Evolutionary conservation across 2,888 invertebrate genomes (phyloP).

Genomic region (Coelopa pilipes): DNA sequence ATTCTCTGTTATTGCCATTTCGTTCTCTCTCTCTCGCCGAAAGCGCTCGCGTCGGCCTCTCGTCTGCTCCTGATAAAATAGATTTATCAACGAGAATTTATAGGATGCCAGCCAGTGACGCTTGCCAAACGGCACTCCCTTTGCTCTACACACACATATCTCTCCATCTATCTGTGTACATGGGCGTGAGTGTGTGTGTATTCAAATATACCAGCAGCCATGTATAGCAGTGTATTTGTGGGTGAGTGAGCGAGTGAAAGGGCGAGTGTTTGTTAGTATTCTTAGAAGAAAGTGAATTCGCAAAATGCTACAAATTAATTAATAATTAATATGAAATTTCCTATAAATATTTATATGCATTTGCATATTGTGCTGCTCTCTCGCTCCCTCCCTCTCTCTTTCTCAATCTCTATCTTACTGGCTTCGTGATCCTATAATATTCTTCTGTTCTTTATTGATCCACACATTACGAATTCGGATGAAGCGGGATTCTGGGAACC

Average conservation of each 20-base stretch:
- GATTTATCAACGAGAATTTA: constrained; percentile 58
- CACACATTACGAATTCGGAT: too few species aligned
- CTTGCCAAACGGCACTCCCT: constrained; percentile 42
- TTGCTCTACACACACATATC: constrained; percentile 19
- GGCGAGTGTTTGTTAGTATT: too few species aligned
- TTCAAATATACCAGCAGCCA: neutral
- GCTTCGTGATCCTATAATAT: too few species aligned
- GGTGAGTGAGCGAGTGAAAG: too few species aligned
- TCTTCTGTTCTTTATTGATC: too few species aligned
- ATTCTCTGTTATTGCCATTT: neutral
- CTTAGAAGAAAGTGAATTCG: constrained; percentile 1
- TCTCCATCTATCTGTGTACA: neutral
- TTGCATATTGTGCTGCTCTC: too few species aligned
- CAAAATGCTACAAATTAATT: constrained; percentile 4
- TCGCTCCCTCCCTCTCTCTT: too few species aligned
- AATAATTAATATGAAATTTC: neutral
- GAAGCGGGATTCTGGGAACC: too few species aligned
- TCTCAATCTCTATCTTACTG: too few species aligned
- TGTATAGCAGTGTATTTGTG: too few species aligned
- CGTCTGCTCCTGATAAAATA: constrained; percentile 47
- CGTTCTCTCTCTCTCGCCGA: neutral
- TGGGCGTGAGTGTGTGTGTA: constrained; percentile 1
- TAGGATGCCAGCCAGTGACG: constrained; percentile 37
- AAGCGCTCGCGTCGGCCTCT: constrained; percentile 35
- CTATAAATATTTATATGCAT: constrained; percentile 10